Base-by-base conservation (phyloP, 2,797 vertebrate genomes). In the Gadopsis bispinosus region DNA sequence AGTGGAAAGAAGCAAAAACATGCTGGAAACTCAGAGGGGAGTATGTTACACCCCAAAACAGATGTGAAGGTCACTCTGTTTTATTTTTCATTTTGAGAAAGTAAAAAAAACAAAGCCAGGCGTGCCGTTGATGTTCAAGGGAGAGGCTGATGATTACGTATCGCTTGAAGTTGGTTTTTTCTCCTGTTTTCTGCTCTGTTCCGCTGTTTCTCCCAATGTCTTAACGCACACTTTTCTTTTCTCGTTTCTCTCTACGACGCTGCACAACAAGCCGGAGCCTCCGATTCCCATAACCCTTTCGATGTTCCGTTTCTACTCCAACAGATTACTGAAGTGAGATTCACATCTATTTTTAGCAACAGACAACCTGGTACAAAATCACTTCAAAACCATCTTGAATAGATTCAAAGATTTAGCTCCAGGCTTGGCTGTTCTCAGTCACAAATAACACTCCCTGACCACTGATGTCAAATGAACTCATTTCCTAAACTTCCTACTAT, bases 401-500 rank as follows among this genome's bases (percentile, higher is more conserved):
- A 63, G 8, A 77, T 65, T 53, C 4, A 9, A 59, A 72, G 66
- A 75, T 50, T 22, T 12, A 45, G 26, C 45, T 69, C 29, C 19
- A 79, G 16, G 11, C 47, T 33, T 7, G 26, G 41, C 77, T 89
- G 80, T 78, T 87, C 84, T 86, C 67, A 62, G 78, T 63, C 69
- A 75, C 77, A 87, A 83, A 81, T 63, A 89, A 87, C 53, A 75
- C 66, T 81, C 64, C 71, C 73, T 45, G 74, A 78, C 31, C 48
- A 74, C 53, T 76, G 64, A 86, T 86, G 88, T 84, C 61, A 88
- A 89, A 77, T 89, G 73, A 94, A 90, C 86, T 93, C 89, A 93
- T 90, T 94, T 94, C 94, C 94, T 86, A 84, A 88, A 89, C 91
- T 92, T 94, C 93, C 92, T 91, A 86, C 50, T 31, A 67, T n/a